Evolutionary conservation across 2,113 vertebrate species (phyloP), one percentile per base, ranked within the genome.

Genomic region (Lota lota): DNA sequence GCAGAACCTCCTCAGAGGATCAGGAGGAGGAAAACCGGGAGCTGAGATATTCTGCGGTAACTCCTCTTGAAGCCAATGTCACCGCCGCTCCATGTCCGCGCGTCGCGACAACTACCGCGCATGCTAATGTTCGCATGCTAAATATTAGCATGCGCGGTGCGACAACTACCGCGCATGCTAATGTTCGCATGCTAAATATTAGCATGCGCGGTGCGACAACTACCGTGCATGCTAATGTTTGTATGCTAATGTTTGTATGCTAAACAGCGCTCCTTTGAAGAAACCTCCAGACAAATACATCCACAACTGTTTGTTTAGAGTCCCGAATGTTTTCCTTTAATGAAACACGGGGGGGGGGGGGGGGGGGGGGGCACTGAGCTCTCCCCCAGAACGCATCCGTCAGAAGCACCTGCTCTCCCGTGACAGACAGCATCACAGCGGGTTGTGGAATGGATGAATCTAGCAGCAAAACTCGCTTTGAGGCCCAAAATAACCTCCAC

Each of bases 41-140:
- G 65, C 70, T 82, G 74, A 76, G 82, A 87, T 79, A 81, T 84
- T 88, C 74, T 66, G 67, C 65, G 79, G 78, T 79, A 80, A 85
- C 76, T 85, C 72, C 66, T 81, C 80, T 80, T 82, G 78, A 85
- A 86, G 82, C 74, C 77, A 72, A 22, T 86, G 83, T 83, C 76
- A 78, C 75, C 64, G 69, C 63, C 74, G 76, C 66, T 76, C 28
- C 28, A 3, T 33, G 28, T 58, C 50, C 15, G 67, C 70, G 64
- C 78, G 47, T 59, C 65, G 66, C 69, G 68, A 53, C 17, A 63
- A 71, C 70, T 77, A n/a, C 69, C 83, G 74, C 70, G 76, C 74
- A 83, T 83, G 59, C 72, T 74, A 76, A 85, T 77, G 72, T 28
- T 56, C 72, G 51, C 65, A 66, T 24, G 68, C 76, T 80, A 75